Base-by-base conservation (phyloP, 1,140 invertebrate genomes). In the Hycleus phaleratus region DNA sequence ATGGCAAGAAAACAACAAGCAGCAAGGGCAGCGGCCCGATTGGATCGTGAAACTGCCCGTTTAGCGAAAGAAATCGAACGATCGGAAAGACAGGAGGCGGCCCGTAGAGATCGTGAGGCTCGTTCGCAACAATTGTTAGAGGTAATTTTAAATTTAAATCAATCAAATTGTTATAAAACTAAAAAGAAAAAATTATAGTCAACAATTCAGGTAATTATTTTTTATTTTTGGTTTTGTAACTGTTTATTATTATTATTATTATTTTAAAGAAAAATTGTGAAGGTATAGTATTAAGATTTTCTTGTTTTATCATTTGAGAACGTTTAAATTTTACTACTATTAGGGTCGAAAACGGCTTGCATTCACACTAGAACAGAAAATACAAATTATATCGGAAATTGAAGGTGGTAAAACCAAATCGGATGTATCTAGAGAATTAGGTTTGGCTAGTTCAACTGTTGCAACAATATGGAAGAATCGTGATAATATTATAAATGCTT, bases 31-130 rank as follows among this genome's bases (percentile, higher is more conserved):
- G 81, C 82, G 48, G 81, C 81, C 4, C 75, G 80, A 43, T 68
- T 80, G 50, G 79, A 82, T 61, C 79, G 81, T 56, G 82, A 82
- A 60, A 81, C 82, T 61, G 77, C 79, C 3, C 78, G 81, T 73
- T 77, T 70, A 63, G 60, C 63, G n/a, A 68, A 70, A 43, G 71
- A 74, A 61, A 70, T 71, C 58, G 91, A 95, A 71, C 85, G 86
- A 65, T 79, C 82, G 38, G 89, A 93, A 64, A 79, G 85, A 57
- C 81, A 88, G 67, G 88, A 91, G 70, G 85, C 86, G 63, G 81
- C 85, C 48, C 77, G 85, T 43, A 79, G 85, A 51, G 88, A 91
- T 68, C 79, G 83, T 58, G 89, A 91, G 68, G 78, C 86, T 25
- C 78, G 85, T 62, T 85, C 85, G 65, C 86, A 88, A 64, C 85